Percentiles rank a stretch among this genome's conserved stretches.
phyloP scores from a whole-genome alignment of 1,140 invertebrate species.

The Cylas formicarius region DNA sequence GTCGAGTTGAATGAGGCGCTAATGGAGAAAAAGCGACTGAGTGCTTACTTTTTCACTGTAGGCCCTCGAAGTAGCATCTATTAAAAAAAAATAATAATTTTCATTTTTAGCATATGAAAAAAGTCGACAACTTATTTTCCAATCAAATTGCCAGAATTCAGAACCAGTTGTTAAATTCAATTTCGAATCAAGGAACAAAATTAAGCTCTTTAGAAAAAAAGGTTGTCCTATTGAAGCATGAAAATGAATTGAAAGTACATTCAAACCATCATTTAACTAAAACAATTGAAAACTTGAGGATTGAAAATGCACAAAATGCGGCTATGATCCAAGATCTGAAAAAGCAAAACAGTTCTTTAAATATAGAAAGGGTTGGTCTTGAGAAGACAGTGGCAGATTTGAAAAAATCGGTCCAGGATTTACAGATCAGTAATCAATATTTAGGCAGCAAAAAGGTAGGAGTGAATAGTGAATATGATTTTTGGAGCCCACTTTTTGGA shows the following conservation, averaged over 20 bases:
- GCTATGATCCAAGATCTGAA: conserved; percentile 14
- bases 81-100: background rate
- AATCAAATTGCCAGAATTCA: conserved; percentile 14
- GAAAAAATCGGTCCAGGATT: conserved; percentile 11
- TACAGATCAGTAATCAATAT: conserved; percentile 9
- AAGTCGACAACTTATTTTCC: conserved; percentile 14
- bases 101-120: conserved; percentile 17
- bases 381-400: conserved; percentile 21
- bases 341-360: conserved; percentile 20
- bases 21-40: conserved; percentile 8
- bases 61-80: too few relatives aligned
- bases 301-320: conserved; percentile 16
- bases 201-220: conserved; percentile 13
- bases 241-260: conserved; percentile 16
- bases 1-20: conserved; percentile 14
- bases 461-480: background rate
- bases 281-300: conserved; percentile 17
- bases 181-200: conserved; percentile 11
- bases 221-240: conserved; percentile 18
- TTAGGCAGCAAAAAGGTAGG: conserved; percentile 23
- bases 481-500: background rate
- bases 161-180: conserved; percentile 11
- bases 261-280: conserved; percentile 16
- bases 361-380: conserved; percentile 12
- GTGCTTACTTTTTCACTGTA: conserved; percentile 12